phyloP scores from a whole-genome alignment of 1,140 invertebrate genomes.

The Bombus affinis region DNA sequence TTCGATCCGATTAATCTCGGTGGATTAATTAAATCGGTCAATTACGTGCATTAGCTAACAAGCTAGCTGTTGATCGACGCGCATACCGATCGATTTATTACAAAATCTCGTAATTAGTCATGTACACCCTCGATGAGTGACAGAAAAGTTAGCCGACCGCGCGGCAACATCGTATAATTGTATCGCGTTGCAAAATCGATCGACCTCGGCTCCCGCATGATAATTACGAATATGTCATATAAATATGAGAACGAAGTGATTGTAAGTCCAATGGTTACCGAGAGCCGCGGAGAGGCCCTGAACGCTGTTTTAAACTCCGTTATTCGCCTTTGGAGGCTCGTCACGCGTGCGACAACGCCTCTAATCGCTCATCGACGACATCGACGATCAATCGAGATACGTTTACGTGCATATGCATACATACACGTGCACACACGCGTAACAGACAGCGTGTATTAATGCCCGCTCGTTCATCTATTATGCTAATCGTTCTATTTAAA shows the following conservation, averaged over 20 bases:
- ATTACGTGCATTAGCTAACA: too few species aligned
- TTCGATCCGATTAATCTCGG: not conserved
- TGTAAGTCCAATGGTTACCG: slow-evolving; percentile 50
- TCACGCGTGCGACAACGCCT: slow-evolving; percentile 54
- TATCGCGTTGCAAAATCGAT: slow-evolving; percentile 61
- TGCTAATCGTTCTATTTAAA: slow-evolving; percentile 58
- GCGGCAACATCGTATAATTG: slow-evolving; percentile 27
- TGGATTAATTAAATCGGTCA: not conserved
- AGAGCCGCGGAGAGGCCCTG: slow-evolving; percentile 58
- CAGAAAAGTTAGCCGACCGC: not conserved
- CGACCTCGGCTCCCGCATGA: slow-evolving; percentile 73
- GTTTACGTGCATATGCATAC: not conserved
- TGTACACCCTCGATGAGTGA: slow-evolving; percentile 19
- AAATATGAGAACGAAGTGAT: slow-evolving; percentile 74
- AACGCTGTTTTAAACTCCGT: slow-evolving; percentile 65
- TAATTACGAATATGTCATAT: slow-evolving; percentile 81
- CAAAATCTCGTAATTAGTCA: slow-evolving; percentile 35
- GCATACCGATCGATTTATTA: slow-evolving; percentile 18
- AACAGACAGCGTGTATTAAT: not conserved
- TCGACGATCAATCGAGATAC: not conserved
- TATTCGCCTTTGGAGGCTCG: slow-evolving; percentile 75
- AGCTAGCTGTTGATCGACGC: too few species aligned
- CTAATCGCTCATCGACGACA: slow-evolving; percentile 15
- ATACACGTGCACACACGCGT: not conserved
- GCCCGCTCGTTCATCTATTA: not conserved